A percentile compares a stretch with the other conserved stretches of the same genome.
Evolutionary conservation across 2,113 vertebrate genomes (phyloP).

Genomic region (Sisor rabdophorus): DNA sequence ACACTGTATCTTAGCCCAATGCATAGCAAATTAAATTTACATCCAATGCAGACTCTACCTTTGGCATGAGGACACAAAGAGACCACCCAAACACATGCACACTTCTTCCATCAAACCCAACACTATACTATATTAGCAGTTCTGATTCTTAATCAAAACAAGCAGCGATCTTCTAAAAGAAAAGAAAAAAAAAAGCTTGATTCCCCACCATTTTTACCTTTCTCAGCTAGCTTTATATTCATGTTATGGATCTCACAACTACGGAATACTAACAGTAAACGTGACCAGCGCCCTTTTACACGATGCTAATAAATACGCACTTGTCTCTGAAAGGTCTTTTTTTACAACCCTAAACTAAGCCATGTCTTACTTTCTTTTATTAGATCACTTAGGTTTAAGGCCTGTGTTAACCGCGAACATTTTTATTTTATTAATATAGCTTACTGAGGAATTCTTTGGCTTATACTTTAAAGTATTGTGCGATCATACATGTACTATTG

Average conservation of each 20-base stretch:
- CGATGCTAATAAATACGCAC: neutral
- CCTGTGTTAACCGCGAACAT: too few relatives aligned
- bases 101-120: neutral
- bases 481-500: neutral
- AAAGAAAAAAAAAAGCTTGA: neutral
- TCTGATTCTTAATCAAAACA: neutral
- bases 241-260: neutral
- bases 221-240: neutral
- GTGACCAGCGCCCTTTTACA: too few relatives aligned
- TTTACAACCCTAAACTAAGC: neutral
- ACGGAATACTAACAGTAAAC: too few relatives aligned
- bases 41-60: conserved; percentile 63
- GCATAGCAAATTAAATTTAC: conserved; percentile 72
- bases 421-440: neutral
- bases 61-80: conserved; percentile 59
- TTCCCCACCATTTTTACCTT: neutral
- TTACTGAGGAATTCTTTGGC: neutral
- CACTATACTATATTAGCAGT: neutral
- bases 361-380: neutral
- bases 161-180: neutral
- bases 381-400: too few relatives aligned
- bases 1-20: conserved; percentile 70
- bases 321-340: neutral
- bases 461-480: neutral
- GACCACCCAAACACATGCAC: conserved; percentile 13